These are phyloP conservation scores for Alethe castanea DNA, from an alignment of 2,113 vertebrate species.

Conservation along the genomic window DNA sequence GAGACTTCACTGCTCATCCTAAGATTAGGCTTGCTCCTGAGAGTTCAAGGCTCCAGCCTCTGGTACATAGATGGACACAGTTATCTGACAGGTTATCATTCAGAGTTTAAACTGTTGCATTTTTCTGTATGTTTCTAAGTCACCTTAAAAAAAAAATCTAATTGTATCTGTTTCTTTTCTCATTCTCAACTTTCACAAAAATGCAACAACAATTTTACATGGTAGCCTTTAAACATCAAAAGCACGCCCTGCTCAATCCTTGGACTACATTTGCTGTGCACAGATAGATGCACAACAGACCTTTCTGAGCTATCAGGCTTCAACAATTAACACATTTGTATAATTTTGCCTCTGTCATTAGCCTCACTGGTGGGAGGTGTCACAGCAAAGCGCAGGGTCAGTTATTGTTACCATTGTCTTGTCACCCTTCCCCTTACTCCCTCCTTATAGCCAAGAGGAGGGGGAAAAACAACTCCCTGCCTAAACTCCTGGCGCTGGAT, in stretches of 20 bases:
- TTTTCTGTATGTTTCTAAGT: neutral
- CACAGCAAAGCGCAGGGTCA: neutral
- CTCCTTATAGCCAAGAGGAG: neutral
- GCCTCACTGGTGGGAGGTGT: too few relatives aligned
- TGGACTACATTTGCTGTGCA: fast-evolving
- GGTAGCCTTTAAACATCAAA: neutral
- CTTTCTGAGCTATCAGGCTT: neutral
- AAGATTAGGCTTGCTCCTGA: neutral
- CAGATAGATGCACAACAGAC: too few relatives aligned
- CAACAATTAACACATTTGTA: too few relatives aligned
- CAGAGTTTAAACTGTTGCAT: neutral
- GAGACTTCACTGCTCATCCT: neutral
- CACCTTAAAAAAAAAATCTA: neutral
- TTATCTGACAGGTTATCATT: fast-evolving
- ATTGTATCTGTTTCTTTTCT: neutral
- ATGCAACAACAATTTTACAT: fast-evolving
- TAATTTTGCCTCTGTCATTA: fast-evolving
- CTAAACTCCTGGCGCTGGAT: fast-evolving
- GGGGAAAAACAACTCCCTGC: neutral
- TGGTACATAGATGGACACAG: neutral
- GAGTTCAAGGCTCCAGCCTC: neutral
- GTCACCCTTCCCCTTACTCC: neutral
- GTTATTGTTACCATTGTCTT: neutral
- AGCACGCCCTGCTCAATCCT: neutral
- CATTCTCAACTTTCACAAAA: neutral